Evolutionary conservation across 2,888 invertebrate genomes (phyloP).

Genomic region (Ormyrus nitidulus): DNA sequence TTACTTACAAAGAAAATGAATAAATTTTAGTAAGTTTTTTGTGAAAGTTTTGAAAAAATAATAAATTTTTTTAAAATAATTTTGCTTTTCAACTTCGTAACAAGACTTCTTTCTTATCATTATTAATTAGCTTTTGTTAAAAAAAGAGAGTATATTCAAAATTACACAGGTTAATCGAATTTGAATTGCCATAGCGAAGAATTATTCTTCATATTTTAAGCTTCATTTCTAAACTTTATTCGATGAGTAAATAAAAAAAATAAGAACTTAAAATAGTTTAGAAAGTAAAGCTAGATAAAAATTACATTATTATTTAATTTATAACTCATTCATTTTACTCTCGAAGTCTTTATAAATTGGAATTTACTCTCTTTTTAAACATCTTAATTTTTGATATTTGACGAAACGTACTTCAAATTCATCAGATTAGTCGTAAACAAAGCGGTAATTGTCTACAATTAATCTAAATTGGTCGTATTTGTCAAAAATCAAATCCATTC

Average conservation of each 20-base stretch:
- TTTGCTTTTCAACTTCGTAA: constrained; percentile 14
- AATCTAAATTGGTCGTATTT: constrained; percentile 17
- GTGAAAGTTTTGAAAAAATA: constrained; percentile 34
- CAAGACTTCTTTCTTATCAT: background rate
- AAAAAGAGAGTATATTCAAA: constrained; percentile 34
- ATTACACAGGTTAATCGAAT: background rate
- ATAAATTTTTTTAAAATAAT: constrained; percentile 11
- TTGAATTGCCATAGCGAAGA: too few relatives aligned
- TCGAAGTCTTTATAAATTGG: background rate
- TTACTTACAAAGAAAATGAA: constrained; percentile 44
- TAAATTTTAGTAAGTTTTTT: constrained; percentile 35
- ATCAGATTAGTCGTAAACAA: constrained; percentile 36
- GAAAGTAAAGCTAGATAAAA: constrained; percentile 11
- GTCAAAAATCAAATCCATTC: constrained; percentile 32
- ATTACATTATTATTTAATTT: background rate
- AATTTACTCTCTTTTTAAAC: constrained; percentile 40
- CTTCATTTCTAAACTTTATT: background rate
- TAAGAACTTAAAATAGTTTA: background rate
- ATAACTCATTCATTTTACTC: background rate
- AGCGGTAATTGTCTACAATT: constrained; percentile 10
- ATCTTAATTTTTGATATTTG: constrained; percentile 37
- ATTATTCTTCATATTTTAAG: too few relatives aligned
- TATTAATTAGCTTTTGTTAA: constrained; percentile 33
- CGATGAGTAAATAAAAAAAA: constrained; percentile 13
- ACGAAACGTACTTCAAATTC: constrained; percentile 29